Percentiles rank a stretch among this genome's conserved stretches.
Evolutionary conservation across 1,140 invertebrate species (phyloP).

Genomic region (Octopus sinensis): DNA sequence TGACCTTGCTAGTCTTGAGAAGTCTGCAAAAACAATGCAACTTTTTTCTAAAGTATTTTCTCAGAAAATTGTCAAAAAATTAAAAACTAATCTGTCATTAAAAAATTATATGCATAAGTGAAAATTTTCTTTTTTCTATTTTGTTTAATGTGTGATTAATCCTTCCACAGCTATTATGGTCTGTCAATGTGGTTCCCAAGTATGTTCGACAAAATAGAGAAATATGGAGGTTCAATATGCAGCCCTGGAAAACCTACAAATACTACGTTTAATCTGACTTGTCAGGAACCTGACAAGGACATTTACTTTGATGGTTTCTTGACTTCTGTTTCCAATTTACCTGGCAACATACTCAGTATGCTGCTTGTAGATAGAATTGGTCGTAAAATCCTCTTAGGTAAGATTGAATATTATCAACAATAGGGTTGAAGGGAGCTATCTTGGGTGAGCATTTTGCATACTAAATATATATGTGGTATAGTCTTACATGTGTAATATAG

Average conservation of each 20-base stretch:
- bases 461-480: no score
- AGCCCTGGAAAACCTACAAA: conserved; percentile 18
- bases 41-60: no score
- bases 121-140: no score
- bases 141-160: no score
- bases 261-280: conserved; percentile 4
- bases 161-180: conserved; percentile 59
- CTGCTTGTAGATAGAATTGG: conserved; percentile 60
- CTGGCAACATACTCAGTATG: conserved; percentile 60
- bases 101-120: no score
- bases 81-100: no score
- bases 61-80: no score
- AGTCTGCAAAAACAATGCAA: no score
- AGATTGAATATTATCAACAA: conserved; percentile 21
- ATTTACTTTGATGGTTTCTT: conserved; percentile 52
- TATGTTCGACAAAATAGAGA: conserved; percentile 58
- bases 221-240: conserved; percentile 54
- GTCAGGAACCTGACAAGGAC: conserved; percentile 29
- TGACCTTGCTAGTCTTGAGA: no score
- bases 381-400: conserved; percentile 59
- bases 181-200: conserved; percentile 64
- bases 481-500: no score
- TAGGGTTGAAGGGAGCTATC: no score
- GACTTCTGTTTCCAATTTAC: conserved; percentile 54
- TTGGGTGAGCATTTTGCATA: no score